These are phyloP conservation scores for Danio tinwini DNA, from an alignment of 2,797 vertebrate species.

Conservation along the genomic window DNA sequence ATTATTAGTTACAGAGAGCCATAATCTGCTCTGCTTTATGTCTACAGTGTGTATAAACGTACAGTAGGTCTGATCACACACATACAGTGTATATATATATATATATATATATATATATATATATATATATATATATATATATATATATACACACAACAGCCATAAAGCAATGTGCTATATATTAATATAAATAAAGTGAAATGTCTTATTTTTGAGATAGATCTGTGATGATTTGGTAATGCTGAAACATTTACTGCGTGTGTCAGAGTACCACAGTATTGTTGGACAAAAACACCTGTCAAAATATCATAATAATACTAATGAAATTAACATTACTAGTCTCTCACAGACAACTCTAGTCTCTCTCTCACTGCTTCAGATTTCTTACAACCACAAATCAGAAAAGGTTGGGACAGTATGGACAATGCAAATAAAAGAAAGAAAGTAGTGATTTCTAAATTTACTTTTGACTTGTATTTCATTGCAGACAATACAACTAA, in stretches of 20 bases:
- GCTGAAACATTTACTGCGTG: conserved; percentile 10
- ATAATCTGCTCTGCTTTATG: conserved; percentile 61
- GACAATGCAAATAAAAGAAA: too few relatives aligned
- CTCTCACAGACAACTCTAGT: too few relatives aligned
- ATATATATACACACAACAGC: conserved; percentile 59
- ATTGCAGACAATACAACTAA: too few relatives aligned
- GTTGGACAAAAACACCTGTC: too few relatives aligned
- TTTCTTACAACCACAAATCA: too few relatives aligned
- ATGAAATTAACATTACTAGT: too few relatives aligned
- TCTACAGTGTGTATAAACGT: conserved; percentile 70
- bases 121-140: conserved; percentile 53
- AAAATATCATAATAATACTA: too few relatives aligned
- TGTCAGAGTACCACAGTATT: background rate
- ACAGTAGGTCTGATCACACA: conserved; percentile 59
- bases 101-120: conserved; percentile 17
- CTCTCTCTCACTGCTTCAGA: too few relatives aligned
- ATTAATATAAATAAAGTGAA: conserved; percentile 81
- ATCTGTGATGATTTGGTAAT: conserved; percentile 57
- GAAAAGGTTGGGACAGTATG: too few relatives aligned
- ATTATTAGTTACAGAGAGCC: conserved; percentile 70
- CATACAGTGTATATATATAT: conserved; percentile 65
- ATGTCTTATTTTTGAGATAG: conserved; percentile 84
- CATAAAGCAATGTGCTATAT: conserved; percentile 75
- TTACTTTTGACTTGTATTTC: too few relatives aligned
- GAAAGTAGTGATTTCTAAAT: too few relatives aligned